Percentiles rank a stretch among this genome's conserved stretches.
Conservation (phyloP, 2,888 invertebrate genomes). For the Vanessa cardui region DNA sequence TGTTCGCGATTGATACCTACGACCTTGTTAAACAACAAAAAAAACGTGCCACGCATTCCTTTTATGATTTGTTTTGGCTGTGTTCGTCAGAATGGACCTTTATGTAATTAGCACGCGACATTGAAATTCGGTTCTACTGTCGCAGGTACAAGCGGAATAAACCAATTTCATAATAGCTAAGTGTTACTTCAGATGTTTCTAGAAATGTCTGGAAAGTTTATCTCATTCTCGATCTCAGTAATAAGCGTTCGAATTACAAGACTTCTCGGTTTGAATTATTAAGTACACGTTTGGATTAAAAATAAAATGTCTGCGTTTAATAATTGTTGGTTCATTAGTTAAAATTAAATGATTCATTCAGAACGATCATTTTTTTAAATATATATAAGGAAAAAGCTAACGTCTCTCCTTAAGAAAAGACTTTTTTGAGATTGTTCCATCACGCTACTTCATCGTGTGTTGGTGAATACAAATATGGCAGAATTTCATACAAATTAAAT, state of each 20-base stretch:
- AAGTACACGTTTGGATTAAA: neutral
- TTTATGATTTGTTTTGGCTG: constrained; percentile 30
- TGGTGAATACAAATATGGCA: too few species aligned
- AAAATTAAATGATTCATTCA: too few species aligned
- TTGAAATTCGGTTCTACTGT: constrained; percentile 4
- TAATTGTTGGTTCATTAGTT: too few species aligned
- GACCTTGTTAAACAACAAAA: constrained; percentile 33
- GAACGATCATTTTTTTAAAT: too few species aligned
- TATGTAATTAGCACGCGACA: constrained; percentile 13
- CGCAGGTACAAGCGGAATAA: neutral
- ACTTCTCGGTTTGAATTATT: neutral
- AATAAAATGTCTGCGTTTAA: too few species aligned
- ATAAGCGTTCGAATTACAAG: neutral
- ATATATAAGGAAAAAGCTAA: too few species aligned
- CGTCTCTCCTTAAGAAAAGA: too few species aligned
- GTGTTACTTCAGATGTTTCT: constrained; percentile 4
- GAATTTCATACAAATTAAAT: too few species aligned
- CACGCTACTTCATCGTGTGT: too few species aligned
- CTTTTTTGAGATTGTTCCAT: too few species aligned
- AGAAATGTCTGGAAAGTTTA: constrained; percentile 23
- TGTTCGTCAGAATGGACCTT: constrained; percentile 11
- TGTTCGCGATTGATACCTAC: constrained; percentile 33
- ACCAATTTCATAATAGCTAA: constrained; percentile 1
- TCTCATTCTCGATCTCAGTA: neutral
- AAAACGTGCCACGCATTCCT: constrained; percentile 34